These are phyloP conservation scores for Arenaria interpres DNA, from an alignment of 2,113 vertebrate species.

Conservation along the genomic window DNA sequence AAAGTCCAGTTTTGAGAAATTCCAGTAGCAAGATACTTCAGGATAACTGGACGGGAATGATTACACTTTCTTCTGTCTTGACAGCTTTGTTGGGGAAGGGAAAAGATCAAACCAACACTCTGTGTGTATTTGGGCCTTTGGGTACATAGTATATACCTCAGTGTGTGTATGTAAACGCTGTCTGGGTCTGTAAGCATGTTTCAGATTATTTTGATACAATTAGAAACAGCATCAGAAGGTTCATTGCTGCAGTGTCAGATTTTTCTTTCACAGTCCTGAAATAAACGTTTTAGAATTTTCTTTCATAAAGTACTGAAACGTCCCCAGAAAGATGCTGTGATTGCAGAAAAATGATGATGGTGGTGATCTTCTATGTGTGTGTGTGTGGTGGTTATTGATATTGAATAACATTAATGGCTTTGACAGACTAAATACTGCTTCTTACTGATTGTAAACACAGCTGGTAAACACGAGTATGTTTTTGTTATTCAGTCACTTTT, in stretches of 20 bases:
- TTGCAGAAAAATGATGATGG: neutral
- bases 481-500: neutral
- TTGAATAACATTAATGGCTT: neutral
- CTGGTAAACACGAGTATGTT: neutral
- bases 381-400: neutral
- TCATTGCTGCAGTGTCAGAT: neutral
- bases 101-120: neutral
- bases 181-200: neutral
- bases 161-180: neutral
- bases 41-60: neutral
- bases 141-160: neutral
- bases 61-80: neutral
- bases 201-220: neutral
- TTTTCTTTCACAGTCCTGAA: neutral
- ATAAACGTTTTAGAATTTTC: neutral
- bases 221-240: neutral
- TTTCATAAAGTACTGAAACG: neutral
- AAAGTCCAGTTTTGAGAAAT: constrained; percentile 15
- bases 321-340: neutral
- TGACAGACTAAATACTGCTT: neutral
- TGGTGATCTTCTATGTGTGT: neutral
- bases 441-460: constrained; percentile 8
- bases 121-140: neutral
- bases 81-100: neutral
- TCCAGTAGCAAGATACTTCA: neutral